Evolutionary conservation across 2,113 vertebrate species (phyloP), one percentile per base, ranked within the genome.

Genomic region (Opisthocomus hoazin): DNA sequence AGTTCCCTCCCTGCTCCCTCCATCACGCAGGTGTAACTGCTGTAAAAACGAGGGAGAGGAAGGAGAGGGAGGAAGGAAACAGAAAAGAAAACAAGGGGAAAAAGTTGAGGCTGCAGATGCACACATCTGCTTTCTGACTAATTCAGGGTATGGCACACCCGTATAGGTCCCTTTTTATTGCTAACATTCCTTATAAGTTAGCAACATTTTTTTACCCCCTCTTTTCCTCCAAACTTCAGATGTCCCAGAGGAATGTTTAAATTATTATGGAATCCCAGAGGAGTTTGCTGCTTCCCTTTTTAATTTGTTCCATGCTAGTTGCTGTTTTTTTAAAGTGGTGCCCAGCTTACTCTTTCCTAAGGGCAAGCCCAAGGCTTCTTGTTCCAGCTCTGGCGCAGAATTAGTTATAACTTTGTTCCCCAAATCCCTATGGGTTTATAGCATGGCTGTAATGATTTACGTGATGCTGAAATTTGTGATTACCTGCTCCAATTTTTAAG

Each of bases 181-280:
- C 46, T 64, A 56, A 36, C 93, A 90, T 93, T 94, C 94, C 69
- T 84, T 29, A 0, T 20, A 16, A 87, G 89, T 84, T 50, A 78
- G 86, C 61, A 78, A 70, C 81, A 9, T 48, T 82, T 68, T 56
- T 56, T 34, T 11, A 54, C 54, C 36, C 60, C 53, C 20, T n/a
- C 81, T 50, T 58, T 91, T 82, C 61, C 51, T 66, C 39, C 63
- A 32, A 39, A 58, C 83, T 45, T 93, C 95, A 93, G 75, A 75
- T 48, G 85, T 82, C 95, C 74, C 92, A 37, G 71, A 94, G 97
- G 94, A 94, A 84, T 73, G 97, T 89, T 92, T 61, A 63, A 83
- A 91, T 56, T 53, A 57, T 74, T 69, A 84, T 8, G 61, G 86
- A 90, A 53, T 57, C 94, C 95, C 96, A 36, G 43, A 80, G 94